Conservation (phyloP, 2,113 vertebrate species). For the Anguilla japonica region DNA sequence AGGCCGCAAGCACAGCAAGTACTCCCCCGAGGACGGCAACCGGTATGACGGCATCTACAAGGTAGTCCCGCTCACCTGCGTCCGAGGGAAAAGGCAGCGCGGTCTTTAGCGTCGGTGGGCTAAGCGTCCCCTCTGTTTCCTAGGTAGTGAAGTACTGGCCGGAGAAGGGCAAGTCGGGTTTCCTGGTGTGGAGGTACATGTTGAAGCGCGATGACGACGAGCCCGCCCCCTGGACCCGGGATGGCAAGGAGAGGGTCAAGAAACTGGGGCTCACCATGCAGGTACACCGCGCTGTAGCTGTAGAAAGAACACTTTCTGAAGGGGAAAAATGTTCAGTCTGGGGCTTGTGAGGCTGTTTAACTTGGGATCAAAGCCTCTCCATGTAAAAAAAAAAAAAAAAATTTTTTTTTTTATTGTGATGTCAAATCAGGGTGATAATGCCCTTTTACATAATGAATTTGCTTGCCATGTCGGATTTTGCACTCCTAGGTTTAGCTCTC, state of each 20-base stretch:
- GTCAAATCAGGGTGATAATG: too few relatives aligned
- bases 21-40: constrained; percentile 86
- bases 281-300: constrained; percentile 60
- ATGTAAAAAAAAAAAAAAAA: too few relatives aligned
- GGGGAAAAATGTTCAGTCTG: neutral
- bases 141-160: constrained; percentile 97
- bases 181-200: constrained; percentile 93
- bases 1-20: constrained; percentile 93
- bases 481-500: neutral
- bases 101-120: neutral
- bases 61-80: constrained; percentile 56
- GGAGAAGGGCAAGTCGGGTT: constrained; percentile 92
- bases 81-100: too few relatives aligned
- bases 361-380: too few relatives aligned
- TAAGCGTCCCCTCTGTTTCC: neutral
- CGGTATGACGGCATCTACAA: constrained; percentile 97
- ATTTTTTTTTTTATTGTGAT: too few relatives aligned
- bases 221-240: constrained; percentile 91
- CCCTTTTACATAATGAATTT: neutral
- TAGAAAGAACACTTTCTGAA: neutral
- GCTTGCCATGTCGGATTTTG: neutral
- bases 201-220: constrained; percentile 88
- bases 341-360: neutral
- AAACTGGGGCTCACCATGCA: constrained; percentile 91
- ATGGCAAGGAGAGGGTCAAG: constrained; percentile 91